Conservation (phyloP, 2,888 invertebrate genomes). For the Anarsia innoxiella region DNA sequence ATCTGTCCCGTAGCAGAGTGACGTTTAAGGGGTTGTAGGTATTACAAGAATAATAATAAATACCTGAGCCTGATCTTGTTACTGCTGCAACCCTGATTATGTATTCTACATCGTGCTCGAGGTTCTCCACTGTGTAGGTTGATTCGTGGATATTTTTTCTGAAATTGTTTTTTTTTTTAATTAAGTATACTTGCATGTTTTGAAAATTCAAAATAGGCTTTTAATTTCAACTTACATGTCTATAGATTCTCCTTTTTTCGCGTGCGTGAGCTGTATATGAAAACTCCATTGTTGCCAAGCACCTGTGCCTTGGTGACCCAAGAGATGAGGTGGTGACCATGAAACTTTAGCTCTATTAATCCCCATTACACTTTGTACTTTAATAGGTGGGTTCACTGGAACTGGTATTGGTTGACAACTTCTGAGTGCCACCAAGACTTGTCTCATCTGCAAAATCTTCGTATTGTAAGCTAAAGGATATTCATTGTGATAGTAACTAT, state of each 20-base stretch:
- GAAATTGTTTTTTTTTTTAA: constrained; percentile 20
- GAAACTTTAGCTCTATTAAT: constrained; percentile 83
- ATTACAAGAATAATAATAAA: too few species aligned
- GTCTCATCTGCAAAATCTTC: constrained; percentile 47
- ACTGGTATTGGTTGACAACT: constrained; percentile 86
- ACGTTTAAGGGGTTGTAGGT: too few species aligned
- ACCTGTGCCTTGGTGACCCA: constrained; percentile 82
- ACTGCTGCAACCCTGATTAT: constrained; percentile 86
- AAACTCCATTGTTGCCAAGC: constrained; percentile 86
- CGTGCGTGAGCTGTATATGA: constrained; percentile 80
- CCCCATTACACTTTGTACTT: constrained; percentile 88
- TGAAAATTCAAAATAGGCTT: neutral
- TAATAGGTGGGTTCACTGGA: constrained; percentile 85
- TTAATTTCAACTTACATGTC: constrained; percentile 49
- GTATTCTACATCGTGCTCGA: constrained; percentile 86
- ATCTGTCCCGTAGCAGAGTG: too few species aligned
- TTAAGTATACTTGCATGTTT: neutral
- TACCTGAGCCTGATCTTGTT: constrained; percentile 80
- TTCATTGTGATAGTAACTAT: constrained; percentile 86
- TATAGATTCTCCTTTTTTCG: constrained; percentile 40
- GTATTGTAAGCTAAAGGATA: constrained; percentile 74
- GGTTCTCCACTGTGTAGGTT: constrained; percentile 78
- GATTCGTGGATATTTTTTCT: constrained; percentile 73
- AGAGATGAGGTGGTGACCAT: constrained; percentile 87
- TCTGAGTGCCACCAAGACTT: constrained; percentile 74